Percentiles rank a stretch among this genome's conserved stretches.
Conservation (phyloP, 1,140 invertebrate species). For the Drosophila teissieri region DNA sequence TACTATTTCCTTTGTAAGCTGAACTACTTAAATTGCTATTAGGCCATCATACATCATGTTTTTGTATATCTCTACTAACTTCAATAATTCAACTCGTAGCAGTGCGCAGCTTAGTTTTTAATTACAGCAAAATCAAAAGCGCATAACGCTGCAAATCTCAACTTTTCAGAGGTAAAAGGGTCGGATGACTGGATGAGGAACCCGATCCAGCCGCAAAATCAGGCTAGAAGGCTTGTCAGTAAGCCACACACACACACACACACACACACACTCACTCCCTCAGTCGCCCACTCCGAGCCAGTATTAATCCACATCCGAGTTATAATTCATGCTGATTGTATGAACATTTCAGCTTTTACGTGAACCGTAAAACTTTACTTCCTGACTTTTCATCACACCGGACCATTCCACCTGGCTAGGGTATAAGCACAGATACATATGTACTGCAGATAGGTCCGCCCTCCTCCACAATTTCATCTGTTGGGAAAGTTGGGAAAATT, state of each 20-base stretch:
- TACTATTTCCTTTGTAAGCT: no score
- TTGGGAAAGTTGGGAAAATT: slow-evolving; percentile 50
- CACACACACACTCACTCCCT: slow-evolving; percentile 5
- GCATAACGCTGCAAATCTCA: slow-evolving; percentile 34
- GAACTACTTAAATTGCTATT: no score
- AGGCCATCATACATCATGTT: no score
- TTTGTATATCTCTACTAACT: neutral
- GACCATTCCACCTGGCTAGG: slow-evolving; percentile 18
- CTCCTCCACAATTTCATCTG: slow-evolving; percentile 16
- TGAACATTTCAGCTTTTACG: slow-evolving; percentile 82
- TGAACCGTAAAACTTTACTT: slow-evolving; percentile 83
- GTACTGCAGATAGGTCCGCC: slow-evolving; percentile 16
- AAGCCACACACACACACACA: slow-evolving; percentile 36
- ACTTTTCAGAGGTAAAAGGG: slow-evolving; percentile 18
- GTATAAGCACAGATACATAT: slow-evolving; percentile 38
- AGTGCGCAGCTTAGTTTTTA: slow-evolving; percentile 42
- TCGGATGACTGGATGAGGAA: neutral
- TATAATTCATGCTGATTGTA: slow-evolving; percentile 84
- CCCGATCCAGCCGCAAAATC: slow-evolving; percentile 21
- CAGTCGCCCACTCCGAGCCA: slow-evolving; percentile 41
- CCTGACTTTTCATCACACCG: slow-evolving; percentile 77
- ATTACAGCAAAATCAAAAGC: slow-evolving; percentile 58
- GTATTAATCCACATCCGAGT: slow-evolving; percentile 83
- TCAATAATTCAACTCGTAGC: slow-evolving; percentile 8
- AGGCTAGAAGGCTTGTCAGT: slow-evolving; percentile 44